These are phyloP conservation scores for Avahi laniger DNA, from an alignment of 2,797 vertebrate genomes.

Conservation along the genomic window DNA sequence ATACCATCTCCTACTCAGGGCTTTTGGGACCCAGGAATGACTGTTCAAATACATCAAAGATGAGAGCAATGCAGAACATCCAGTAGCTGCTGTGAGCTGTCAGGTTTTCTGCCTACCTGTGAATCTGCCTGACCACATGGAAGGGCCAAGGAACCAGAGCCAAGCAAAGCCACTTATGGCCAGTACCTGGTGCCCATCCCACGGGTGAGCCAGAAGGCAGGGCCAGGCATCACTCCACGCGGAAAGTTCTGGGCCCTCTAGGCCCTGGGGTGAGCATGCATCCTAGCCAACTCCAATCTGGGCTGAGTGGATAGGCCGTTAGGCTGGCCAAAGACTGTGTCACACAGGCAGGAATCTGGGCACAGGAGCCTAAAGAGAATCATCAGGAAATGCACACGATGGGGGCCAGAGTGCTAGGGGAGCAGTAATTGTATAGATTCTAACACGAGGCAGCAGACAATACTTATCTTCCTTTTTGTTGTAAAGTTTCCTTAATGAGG, in stretches of 20 bases:
- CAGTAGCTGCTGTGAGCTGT: not conserved
- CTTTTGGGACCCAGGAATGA: not conserved
- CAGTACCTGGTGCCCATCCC: not conserved
- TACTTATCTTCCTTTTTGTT: constrained; percentile 81
- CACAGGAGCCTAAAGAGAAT: not conserved
- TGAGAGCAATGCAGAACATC: not conserved
- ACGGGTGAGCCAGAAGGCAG: constrained; percentile 22
- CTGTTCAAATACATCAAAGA: constrained; percentile 44
- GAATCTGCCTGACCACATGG: not conserved
- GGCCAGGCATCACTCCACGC: not conserved
- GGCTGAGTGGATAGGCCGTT: not conserved
- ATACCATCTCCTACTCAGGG: constrained; percentile 12
- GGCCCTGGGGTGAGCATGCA: not conserved
- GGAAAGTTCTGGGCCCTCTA: not conserved
- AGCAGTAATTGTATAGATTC: constrained; percentile 63
- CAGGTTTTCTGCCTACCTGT: not conserved
- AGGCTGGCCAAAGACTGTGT: constrained; percentile 38
- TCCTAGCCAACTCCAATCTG: not conserved
- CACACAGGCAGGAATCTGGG: constrained; percentile 17
- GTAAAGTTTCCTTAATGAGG: constrained; percentile 81
- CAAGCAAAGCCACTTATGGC: not conserved
- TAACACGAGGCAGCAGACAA: constrained; percentile 66
- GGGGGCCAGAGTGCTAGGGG: constrained; percentile 22
- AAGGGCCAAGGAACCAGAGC: not conserved
- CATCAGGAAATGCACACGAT: not conserved